phyloP scores from a whole-genome alignment of 2,888 invertebrate species.

The Bursaphelenchus okinawaensis region DNA sequence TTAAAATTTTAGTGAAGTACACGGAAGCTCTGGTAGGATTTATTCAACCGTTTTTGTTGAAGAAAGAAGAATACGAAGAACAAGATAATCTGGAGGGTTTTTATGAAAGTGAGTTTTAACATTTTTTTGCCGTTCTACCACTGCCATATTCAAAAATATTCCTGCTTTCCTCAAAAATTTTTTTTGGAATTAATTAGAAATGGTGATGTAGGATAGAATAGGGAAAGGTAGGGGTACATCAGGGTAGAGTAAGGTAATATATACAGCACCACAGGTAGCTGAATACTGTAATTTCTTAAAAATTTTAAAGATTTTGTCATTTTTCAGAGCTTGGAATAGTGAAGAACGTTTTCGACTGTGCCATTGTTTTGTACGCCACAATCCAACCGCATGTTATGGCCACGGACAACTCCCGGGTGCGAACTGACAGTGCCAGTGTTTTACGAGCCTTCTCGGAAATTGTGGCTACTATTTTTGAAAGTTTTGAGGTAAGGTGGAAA shows the following conservation, averaged over 20 bases:
- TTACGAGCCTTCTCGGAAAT: background rate
- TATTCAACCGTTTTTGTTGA: background rate
- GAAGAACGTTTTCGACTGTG: background rate
- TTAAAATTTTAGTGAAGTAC: background rate
- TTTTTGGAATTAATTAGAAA: too few relatives aligned
- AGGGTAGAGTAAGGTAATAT: too few relatives aligned
- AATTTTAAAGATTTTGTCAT: too few relatives aligned
- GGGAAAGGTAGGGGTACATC: too few relatives aligned
- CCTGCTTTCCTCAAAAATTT: background rate
- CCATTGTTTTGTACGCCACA: background rate
- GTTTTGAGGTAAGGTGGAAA: too few relatives aligned
- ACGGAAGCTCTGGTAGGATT: background rate
- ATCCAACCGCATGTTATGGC: background rate
- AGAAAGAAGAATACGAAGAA: background rate
- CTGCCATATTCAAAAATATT: too few relatives aligned
- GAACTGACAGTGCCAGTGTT: background rate
- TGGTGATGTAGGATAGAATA: too few relatives aligned
- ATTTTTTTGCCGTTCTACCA: too few relatives aligned
- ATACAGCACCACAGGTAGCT: too few relatives aligned
- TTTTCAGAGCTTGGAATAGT: background rate
- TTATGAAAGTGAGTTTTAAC: background rate
- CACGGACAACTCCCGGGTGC: background rate
- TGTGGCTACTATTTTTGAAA: background rate
- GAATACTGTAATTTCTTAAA: too few relatives aligned
- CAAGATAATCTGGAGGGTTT: background rate